Evolutionary conservation across 2,888 invertebrate genomes (phyloP), one percentile per base, ranked within the genome.

Genomic region (Caenorhabditis zanzibari): DNA sequence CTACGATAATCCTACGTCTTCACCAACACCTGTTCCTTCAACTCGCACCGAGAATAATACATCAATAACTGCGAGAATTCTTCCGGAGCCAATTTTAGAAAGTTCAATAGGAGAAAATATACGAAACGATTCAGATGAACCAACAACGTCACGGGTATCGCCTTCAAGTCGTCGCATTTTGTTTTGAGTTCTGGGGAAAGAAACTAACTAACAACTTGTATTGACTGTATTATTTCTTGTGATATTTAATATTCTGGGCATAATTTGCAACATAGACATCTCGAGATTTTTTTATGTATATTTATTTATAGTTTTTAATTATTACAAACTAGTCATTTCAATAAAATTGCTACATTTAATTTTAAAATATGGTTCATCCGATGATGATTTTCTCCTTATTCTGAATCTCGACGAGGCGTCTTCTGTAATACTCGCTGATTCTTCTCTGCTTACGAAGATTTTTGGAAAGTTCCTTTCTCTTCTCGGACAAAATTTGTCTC

Each of bases 1-100:
- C 2, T 89, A 89, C 59, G 89, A 89, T 69, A 88, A 88, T 80
- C 88, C 88, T 10, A 79, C 83, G n/a, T 41, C 52, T 44, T 38
- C 76, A 41, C 49, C 71, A 24, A 38, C 75, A 4, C 49, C 66
- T 14, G 66, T 44, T 35, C 32, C 32, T n/a, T 12, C 22, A 12
- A 28, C 28, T 5, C 26, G n/a, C n/a, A n/a, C n/a, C n/a, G n/a
- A 26, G 49, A 68, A 12, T 22, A 47, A 32, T n/a, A 38, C 54
- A 68, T 24, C 52, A 16, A 22, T 52, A 24, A 52, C 52, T n/a
- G 5, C 44, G 5, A 44, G 4, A 6, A 24, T 16, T 26, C 10
- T 26, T 16, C 24, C 22, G 6, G 49, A 49, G 16, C 9, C 26
- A 19, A 66, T 14, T 35, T 6, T 5, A 12, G 66, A 66, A 52